Base-by-base conservation (phyloP, 2,888 invertebrate genomes). In the Hemithea aestivaria region DNA sequence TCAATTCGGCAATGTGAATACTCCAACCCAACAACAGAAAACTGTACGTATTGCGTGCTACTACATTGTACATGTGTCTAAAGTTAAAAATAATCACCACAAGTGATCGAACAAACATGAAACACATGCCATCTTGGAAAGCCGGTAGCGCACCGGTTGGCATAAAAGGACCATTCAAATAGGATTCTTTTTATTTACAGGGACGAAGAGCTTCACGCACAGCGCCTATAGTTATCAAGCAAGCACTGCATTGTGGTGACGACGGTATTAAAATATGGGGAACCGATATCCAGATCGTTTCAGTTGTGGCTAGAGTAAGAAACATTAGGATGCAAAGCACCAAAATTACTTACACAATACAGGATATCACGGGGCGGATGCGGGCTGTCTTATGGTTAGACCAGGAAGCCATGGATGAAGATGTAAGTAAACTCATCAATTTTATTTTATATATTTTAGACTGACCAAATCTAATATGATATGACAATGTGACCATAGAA, bases 201-300 rank as follows among this genome's bases (percentile, higher is more conserved):
- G 79, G 79, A 35, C 67, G 81, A 32, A 65, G 87, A 54, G 70
- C 83, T 23, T 87, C 88, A 1, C 77, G 83, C 7, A 87, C 87
- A 6, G 87, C 88, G 6, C 88, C 88, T 1, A 72, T 88, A 37
- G 87, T 88, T 2, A 87, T 88, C 28, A 76, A 57, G 45, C 88
- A 88, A 65, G 87, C 87, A 6, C 56, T 88, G 10, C 81, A 84
- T 40, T 65, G 77, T 56, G 81, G 84, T 9, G 87, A 85, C 56
- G 87, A 88, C 48, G 87, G 87, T 33, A 56, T 88, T 0, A 87
- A 82, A 58, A 85, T 88, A 56, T 87, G 87, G 87, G 87, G 87
- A 12, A 83, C 83, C 8, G 87, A 87, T 43, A 74, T 87, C 32
- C 87, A 87, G 59, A 87, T 88, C 39, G 79, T 84, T 0, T 76